Evolutionary conservation across 2,113 vertebrate species (phyloP).

Genomic region (Ciconia stormi): DNA sequence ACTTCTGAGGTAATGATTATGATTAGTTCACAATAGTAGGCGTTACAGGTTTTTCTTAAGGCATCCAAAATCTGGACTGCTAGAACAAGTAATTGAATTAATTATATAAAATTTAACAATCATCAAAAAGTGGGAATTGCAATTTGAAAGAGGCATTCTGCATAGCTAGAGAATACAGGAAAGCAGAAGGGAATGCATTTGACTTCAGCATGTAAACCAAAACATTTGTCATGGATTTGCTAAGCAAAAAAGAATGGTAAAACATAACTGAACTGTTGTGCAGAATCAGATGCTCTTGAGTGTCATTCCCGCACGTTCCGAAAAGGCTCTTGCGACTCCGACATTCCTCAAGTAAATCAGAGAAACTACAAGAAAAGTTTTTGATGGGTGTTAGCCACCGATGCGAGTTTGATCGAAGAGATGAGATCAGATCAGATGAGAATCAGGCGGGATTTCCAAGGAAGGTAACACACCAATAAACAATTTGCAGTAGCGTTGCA

Average conservation of each 20-base stretch:
- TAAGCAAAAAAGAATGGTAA: neutral
- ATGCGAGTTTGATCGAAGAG: neutral
- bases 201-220: neutral
- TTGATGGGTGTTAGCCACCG: neutral
- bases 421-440: neutral
- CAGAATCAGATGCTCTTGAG: neutral
- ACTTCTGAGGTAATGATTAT: neutral
- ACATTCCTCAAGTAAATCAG: neutral
- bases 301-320: neutral
- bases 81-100: neutral
- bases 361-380: neutral
- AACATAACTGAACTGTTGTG: neutral
- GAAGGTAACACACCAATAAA: neutral
- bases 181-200: neutral
- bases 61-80: neutral
- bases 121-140: neutral
- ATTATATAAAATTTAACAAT: neutral
- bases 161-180: neutral
- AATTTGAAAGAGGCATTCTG: neutral
- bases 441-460: neutral
- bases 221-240: neutral
- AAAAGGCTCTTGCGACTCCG: neutral
- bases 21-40: neutral
- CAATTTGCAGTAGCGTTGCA: neutral
- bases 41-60: neutral